These are phyloP conservation scores for Chymomyza costata DNA, from an alignment of 1,140 invertebrate species.

Conservation along the genomic window DNA sequence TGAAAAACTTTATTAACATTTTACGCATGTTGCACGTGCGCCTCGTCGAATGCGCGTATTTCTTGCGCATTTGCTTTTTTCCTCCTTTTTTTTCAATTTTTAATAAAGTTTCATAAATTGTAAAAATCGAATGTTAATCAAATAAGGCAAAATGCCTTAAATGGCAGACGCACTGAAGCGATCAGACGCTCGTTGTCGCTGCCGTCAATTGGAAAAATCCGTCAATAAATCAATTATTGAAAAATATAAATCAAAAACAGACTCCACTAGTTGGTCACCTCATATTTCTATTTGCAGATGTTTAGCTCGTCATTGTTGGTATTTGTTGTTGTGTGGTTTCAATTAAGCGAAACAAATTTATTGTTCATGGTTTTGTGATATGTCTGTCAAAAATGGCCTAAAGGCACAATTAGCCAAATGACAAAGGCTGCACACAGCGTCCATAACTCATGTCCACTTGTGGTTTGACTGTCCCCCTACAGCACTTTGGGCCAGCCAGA, in stretches of 20 bases:
- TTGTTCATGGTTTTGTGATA: slow-evolving; percentile 22
- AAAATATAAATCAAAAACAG: slow-evolving; percentile 55
- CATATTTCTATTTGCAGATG: slow-evolving; percentile 43
- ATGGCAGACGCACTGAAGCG: slow-evolving; percentile 51
- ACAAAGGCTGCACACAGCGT: slow-evolving; percentile 50
- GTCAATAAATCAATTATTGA: slow-evolving; percentile 70
- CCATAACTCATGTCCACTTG: slow-evolving; percentile 53
- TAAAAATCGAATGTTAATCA: slow-evolving; percentile 70
- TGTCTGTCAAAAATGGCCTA: slow-evolving; percentile 52
- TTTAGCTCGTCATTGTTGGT: slow-evolving; percentile 8
- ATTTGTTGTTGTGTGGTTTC: slow-evolving; percentile 57
- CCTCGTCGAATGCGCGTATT: slow-evolving; percentile 31
- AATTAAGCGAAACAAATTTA: slow-evolving; percentile 72
- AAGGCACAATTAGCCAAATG: slow-evolving; percentile 69
- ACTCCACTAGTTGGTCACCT: slow-evolving; percentile 41
- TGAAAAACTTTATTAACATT: slow-evolving; percentile 67
- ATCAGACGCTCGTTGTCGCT: slow-evolving; percentile 32
- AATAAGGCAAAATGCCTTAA: slow-evolving; percentile 60
- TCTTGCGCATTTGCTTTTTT: too few species aligned
- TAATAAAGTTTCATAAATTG: slow-evolving; percentile 72
- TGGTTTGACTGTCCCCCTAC: slow-evolving; percentile 1
- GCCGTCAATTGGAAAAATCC: slow-evolving; percentile 42
- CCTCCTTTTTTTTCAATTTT: too few species aligned
- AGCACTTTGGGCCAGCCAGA: background rate
- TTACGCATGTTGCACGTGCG: slow-evolving; percentile 68